These are phyloP conservation scores for Picus viridis DNA, from an alignment of 2,797 vertebrate genomes.

Conservation along the genomic window DNA sequence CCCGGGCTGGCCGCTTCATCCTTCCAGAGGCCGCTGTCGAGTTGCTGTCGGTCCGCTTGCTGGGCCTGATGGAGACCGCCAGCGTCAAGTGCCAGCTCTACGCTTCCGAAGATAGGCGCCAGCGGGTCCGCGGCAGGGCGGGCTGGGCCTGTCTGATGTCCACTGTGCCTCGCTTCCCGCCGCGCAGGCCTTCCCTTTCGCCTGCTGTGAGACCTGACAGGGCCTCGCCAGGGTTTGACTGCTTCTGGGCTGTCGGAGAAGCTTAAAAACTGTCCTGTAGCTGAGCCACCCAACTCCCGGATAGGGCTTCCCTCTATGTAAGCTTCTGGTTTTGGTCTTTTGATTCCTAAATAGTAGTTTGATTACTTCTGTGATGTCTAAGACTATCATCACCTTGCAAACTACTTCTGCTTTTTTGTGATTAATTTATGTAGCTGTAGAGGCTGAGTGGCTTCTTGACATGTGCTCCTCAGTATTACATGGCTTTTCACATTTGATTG, in stretches of 20 bases:
- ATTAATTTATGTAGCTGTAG: background rate
- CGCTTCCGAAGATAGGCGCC: background rate
- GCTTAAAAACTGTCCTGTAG: too few relatives aligned
- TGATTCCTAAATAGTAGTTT: background rate
- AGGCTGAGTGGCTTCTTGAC: background rate
- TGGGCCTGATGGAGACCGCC: background rate
- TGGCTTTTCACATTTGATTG: background rate
- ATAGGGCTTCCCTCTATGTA: background rate
- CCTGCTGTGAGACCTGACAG: background rate
- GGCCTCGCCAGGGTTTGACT: fast-evolving
- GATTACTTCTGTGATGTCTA: fast-evolving
- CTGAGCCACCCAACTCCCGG: background rate
- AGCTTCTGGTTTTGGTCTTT: background rate
- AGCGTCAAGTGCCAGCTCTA: fast-evolving
- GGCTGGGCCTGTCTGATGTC: background rate
- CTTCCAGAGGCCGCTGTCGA: too few relatives aligned
- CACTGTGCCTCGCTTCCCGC: background rate
- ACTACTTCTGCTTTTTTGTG: background rate
- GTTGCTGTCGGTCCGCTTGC: fast-evolving
- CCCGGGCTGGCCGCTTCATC: background rate
- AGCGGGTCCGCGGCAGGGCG: too few relatives aligned
- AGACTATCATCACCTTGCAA: background rate
- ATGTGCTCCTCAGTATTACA: background rate
- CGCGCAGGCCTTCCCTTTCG: too few relatives aligned
- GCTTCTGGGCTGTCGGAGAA: background rate